phyloP scores from a whole-genome alignment of 1,140 invertebrate species.

The Propsilocerus akamusi region DNA sequence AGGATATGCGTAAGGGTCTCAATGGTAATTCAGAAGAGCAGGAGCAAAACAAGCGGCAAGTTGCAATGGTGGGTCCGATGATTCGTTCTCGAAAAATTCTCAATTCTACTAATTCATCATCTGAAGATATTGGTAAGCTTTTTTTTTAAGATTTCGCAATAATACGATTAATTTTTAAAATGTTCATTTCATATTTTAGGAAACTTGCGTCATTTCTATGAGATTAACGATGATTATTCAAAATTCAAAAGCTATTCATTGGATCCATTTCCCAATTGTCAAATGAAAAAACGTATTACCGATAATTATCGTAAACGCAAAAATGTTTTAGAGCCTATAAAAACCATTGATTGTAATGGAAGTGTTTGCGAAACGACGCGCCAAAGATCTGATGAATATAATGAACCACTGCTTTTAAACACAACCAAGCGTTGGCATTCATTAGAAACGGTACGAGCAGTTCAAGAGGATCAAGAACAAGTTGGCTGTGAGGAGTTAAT shows the following conservation, averaged over 20 bases:
- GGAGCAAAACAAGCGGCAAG: background rate
- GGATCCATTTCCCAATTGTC: slow-evolving; percentile 16
- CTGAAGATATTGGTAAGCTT: background rate
- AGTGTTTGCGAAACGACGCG: background rate
- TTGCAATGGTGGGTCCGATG: slow-evolving; percentile 14
- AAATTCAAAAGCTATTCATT: slow-evolving; percentile 17
- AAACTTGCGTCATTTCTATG: background rate
- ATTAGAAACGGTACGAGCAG: slow-evolving; percentile 34
- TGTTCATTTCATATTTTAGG: background rate
- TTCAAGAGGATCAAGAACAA: slow-evolving; percentile 9
- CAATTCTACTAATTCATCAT: slow-evolving; percentile 12
- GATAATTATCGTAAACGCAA: background rate
- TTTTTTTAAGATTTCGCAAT: slow-evolving; percentile 7
- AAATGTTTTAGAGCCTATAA: background rate
- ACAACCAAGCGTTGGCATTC: slow-evolving; percentile 53
- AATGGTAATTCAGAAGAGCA: background rate
- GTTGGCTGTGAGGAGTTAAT: slow-evolving; percentile 13
- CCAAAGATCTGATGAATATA: slow-evolving; percentile 11
- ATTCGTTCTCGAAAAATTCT: slow-evolving; percentile 22
- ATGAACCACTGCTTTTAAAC: slow-evolving; percentile 27
- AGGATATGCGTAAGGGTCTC: slow-evolving; percentile 5
- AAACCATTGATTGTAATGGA: slow-evolving; percentile 4
- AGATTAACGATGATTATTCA: background rate
- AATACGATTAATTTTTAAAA: slow-evolving; percentile 6
- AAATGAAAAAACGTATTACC: background rate